phyloP scores from a whole-genome alignment of 1,140 invertebrate genomes.

The Thaumatotibia leucotreta region DNA sequence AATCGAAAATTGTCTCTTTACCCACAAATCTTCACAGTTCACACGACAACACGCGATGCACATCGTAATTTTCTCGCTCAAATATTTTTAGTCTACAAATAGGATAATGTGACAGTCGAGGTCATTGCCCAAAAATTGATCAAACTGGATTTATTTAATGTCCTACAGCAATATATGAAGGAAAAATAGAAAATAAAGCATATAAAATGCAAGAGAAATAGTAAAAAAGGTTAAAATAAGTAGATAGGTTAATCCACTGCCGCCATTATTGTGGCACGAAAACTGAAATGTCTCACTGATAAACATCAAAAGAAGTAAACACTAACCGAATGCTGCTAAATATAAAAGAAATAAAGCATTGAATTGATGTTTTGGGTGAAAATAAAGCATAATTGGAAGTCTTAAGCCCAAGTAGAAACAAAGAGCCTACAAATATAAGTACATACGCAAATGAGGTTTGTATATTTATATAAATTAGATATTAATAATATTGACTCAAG shows the following conservation, averaged over 20 bases:
- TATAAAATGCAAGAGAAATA: constrained; percentile 26
- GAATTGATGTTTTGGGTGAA: constrained; percentile 19
- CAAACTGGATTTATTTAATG: constrained; percentile 60
- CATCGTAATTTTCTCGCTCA: constrained; percentile 57
- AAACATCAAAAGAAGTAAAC: constrained; percentile 75
- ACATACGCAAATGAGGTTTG: constrained; percentile 64
- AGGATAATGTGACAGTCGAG: constrained; percentile 58
- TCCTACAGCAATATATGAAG: constrained; percentile 64
- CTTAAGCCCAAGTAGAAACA: constrained; percentile 50
- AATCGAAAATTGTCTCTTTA: constrained; percentile 70
- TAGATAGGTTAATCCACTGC: constrained; percentile 73
- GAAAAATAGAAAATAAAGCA: constrained; percentile 50
- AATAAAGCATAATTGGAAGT: constrained; percentile 11
- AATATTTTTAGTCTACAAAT: constrained; percentile 69
- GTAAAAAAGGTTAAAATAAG: constrained; percentile 49
- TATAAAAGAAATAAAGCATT: constrained; percentile 20
- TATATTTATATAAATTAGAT: constrained; percentile 48
- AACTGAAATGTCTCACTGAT: constrained; percentile 63
- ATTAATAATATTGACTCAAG: constrained; percentile 33
- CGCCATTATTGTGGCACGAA: constrained; percentile 74
- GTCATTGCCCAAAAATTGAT: constrained; percentile 67
- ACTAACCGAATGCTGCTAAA: constrained; percentile 54
- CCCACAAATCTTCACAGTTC: constrained; percentile 54
- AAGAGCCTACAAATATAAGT: constrained; percentile 56
- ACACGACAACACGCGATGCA: constrained; percentile 38